Conservation (phyloP, 2,113 vertebrate genomes). For the Myiozetetes cayanensis region DNA sequence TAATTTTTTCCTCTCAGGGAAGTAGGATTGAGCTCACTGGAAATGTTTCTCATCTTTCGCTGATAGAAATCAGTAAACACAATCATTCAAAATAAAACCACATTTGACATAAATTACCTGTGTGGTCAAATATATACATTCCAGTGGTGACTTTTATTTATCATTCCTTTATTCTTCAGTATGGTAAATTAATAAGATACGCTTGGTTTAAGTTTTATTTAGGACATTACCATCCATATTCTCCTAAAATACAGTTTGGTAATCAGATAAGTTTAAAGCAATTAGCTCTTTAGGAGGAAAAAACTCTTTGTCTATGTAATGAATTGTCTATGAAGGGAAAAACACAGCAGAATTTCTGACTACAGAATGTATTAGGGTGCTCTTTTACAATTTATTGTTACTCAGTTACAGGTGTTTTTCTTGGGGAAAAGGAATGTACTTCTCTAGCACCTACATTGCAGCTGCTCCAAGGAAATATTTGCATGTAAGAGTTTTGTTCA, state of each 20-base stretch:
- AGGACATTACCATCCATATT: background rate
- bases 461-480: background rate
- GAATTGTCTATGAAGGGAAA: background rate
- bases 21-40: constrained; percentile 4
- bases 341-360: background rate
- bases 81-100: background rate
- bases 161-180: background rate
- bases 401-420: background rate
- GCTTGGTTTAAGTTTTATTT: background rate
- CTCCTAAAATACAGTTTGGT: background rate
- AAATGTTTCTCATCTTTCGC: background rate
- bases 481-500: background rate
- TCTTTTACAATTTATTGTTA: background rate
- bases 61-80: background rate
- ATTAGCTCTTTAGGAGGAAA: background rate
- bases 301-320: background rate
- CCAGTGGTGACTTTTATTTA: background rate
- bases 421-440: background rate
- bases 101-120: background rate
- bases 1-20: background rate
- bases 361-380: background rate
- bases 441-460: background rate
- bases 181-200: background rate
- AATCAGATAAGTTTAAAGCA: background rate
- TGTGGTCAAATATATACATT: background rate